phyloP scores from a whole-genome alignment of 2,888 invertebrate species.

The Marronus borbonicus region DNA sequence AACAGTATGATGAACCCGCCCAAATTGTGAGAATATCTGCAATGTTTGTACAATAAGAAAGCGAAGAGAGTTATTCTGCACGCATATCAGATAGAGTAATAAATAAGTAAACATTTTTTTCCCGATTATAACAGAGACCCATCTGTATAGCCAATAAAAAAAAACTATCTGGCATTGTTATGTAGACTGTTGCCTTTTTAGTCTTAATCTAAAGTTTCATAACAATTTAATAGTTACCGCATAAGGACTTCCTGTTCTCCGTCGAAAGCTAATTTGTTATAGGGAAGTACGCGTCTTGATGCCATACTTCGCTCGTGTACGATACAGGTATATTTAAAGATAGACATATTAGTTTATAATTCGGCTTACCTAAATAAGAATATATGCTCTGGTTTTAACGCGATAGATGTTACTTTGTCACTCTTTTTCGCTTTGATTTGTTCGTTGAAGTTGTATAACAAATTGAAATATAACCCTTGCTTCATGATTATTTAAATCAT shows the following conservation, averaged over 20 bases:
- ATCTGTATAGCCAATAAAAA: neutral
- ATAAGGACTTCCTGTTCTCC: neutral
- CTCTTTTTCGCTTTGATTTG: too few species aligned
- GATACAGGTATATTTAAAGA: too few species aligned
- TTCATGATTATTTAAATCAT: too few species aligned
- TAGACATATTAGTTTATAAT: too few species aligned
- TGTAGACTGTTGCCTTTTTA: neutral
- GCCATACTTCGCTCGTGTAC: too few species aligned
- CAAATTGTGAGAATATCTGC: constrained; percentile 24
- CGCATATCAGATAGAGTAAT: neutral
- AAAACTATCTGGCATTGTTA: neutral
- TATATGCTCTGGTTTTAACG: too few species aligned
- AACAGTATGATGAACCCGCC: constrained; percentile 34
- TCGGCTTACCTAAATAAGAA: too few species aligned
- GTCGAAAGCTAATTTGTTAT: too few species aligned
- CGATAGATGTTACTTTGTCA: too few species aligned
- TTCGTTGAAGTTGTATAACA: too few species aligned
- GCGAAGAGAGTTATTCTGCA: constrained; percentile 29
- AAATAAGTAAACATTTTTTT: constrained; percentile 3
- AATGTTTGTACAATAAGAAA: constrained; percentile 40
- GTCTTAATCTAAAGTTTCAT: neutral
- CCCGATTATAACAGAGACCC: neutral
- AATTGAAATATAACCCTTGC: too few species aligned
- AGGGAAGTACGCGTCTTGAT: too few species aligned
- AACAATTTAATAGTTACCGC: neutral